These are phyloP conservation scores for Falco peregrinus DNA, from an alignment of 2,797 vertebrate species.

Conservation along the genomic window DNA sequence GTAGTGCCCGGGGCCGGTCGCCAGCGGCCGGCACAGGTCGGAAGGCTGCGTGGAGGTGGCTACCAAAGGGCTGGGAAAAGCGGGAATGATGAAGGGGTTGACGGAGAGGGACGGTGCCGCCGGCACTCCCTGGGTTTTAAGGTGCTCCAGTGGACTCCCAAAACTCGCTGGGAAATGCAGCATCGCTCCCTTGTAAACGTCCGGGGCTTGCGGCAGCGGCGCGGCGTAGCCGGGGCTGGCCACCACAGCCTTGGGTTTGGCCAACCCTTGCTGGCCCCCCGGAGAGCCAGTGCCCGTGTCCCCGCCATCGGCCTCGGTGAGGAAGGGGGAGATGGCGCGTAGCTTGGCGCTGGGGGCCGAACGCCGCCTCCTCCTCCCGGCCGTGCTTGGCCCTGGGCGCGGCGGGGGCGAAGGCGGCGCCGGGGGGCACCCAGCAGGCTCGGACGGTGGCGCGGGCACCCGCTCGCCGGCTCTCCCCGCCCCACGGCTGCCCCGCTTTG, in stretches of 20 bases:
- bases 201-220: conserved; percentile 57
- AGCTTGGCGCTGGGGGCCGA: conserved; percentile 70
- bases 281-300: conserved; percentile 62
- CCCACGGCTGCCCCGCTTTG: conserved; percentile 47
- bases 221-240: conserved; percentile 44
- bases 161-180: conserved; percentile 72
- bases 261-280: neutral
- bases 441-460: conserved; percentile 21
- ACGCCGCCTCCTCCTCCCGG: conserved; percentile 48
- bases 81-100: conserved; percentile 73
- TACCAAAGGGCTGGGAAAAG: conserved; percentile 81
- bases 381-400: conserved; percentile 37
- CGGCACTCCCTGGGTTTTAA: conserved; percentile 37
- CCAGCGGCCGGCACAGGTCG: conserved; percentile 72
- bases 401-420: conserved; percentile 68
- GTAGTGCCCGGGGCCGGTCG: conserved; percentile 63
- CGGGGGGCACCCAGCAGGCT: conserved; percentile 78
- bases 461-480: conserved; percentile 14
- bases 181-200: conserved; percentile 58
- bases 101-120: conserved; percentile 40
- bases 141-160: conserved; percentile 63
- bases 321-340: conserved; percentile 63
- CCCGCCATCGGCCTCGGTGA: conserved; percentile 70
- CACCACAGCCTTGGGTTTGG: conserved; percentile 58
- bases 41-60: conserved; percentile 69